These are phyloP conservation scores for Heterotis niloticus DNA, from an alignment of 2,113 vertebrate genomes.

Conservation along the genomic window DNA sequence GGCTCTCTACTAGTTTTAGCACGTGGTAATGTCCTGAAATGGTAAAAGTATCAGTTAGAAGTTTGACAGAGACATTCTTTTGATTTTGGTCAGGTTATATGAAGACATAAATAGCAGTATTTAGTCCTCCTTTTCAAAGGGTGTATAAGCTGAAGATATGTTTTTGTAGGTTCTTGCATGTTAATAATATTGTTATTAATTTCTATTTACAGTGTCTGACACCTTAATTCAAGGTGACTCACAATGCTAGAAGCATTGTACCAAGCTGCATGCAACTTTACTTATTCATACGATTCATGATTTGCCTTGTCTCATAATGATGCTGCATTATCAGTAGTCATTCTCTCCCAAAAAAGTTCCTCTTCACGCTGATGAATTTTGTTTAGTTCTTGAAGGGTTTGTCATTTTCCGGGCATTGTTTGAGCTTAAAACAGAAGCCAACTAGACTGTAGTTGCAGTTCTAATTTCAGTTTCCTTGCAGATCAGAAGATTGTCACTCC, in stretches of 20 bases:
- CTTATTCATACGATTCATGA: no score
- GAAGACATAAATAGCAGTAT: neutral
- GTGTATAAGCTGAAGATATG: neutral
- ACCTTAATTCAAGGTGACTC: no score
- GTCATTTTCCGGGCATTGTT: constrained; percentile 19
- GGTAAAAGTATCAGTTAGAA: no score
- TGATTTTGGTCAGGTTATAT: neutral
- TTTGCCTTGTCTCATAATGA: constrained; percentile 3
- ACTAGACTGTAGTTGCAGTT: neutral
- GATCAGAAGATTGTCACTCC: constrained; percentile 34
- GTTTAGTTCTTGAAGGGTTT: neutral
- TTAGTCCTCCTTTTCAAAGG: neutral
- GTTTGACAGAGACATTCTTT: no score
- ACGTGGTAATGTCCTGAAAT: no score
- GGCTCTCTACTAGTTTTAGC: no score
- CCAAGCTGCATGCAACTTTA: neutral
- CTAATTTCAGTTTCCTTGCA: constrained; percentile 35
- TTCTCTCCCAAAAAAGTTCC: neutral
- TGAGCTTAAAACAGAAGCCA: neutral
- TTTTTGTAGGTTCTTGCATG: no score
- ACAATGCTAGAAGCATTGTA: neutral
- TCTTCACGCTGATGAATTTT: neutral
- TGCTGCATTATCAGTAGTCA: neutral
- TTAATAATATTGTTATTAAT: no score
- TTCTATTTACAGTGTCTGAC: no score